These are phyloP conservation scores for Beris chalybata DNA, from an alignment of 2,888 invertebrate species.

Conservation along the genomic window DNA sequence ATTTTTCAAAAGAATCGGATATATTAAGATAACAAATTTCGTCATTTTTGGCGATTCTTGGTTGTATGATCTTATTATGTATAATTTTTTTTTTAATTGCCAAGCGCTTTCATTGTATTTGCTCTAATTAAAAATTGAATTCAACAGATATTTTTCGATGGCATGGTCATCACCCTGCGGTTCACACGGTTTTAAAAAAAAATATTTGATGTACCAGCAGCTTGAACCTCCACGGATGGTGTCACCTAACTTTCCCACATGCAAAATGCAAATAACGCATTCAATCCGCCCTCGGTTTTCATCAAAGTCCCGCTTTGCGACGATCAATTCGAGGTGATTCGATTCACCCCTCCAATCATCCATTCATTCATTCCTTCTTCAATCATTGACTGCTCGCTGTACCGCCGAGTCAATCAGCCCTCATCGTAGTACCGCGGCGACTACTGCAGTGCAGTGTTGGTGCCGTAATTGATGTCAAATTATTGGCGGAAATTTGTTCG, in stretches of 20 bases:
- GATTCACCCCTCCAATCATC: neutral
- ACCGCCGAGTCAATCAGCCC: conserved; percentile 8
- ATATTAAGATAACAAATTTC: too few species aligned
- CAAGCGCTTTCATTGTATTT: too few species aligned
- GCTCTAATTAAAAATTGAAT: too few species aligned
- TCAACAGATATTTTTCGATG: too few species aligned
- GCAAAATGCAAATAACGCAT: conserved; percentile 17
- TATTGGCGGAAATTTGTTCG: conserved; percentile 38
- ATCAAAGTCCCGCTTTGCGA: neutral
- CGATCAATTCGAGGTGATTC: neutral
- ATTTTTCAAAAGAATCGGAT: too few species aligned
- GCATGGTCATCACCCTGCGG: too few species aligned
- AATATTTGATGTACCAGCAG: too few species aligned
- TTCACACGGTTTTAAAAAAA: too few species aligned
- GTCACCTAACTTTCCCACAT: conserved; percentile 10
- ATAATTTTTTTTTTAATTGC: too few species aligned
- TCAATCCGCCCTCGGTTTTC: neutral
- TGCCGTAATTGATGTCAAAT: conserved; percentile 29
- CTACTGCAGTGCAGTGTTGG: neutral
- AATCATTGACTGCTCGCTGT: neutral
- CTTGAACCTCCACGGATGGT: too few species aligned
- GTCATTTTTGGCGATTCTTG: too few species aligned
- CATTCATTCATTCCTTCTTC: neutral
- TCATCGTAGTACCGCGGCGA: neutral
- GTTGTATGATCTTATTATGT: too few species aligned